Base-by-base conservation (phyloP, 2,113 vertebrate genomes). In the Hydrolagus affinis region DNA sequence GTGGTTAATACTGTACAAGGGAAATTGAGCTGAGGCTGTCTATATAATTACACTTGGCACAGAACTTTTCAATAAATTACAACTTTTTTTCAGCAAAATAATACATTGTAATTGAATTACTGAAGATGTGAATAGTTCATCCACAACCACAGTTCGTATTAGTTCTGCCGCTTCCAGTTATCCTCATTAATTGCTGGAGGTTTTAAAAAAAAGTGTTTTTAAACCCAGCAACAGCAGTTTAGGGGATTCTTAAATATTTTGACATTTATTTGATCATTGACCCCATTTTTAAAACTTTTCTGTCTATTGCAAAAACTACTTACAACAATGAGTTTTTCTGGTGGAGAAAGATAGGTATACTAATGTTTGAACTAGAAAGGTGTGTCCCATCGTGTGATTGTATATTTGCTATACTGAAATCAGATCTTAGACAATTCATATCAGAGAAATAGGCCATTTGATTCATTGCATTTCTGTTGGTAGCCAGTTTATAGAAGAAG, bases 121-220 rank as follows among this genome's bases (percentile, higher is more conserved):
- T 89, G 91, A 86, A 89, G 92, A 88, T 91, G 88, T 91, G 91
- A 92, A 89, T 91, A 78, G 32, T 74, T 90, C 92, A 91, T 90
- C 88, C 91, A 90, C 89, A n/a, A 88, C 91, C 91, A 91, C 88
- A 90, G 92, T 93, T 92, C 89, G 87, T 88, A 87, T 90, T 89
- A 87, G 72, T 90, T 89, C 89, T 91, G 89, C 90, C 89, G 93
- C 90, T 91, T 91, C 89, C 91, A 91, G 92, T 93, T 91, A 90
- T 92, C 89, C 89, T 90, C 90, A 92, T 89, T 92, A 93, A 92
- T 91, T 90, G 77, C 88, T 89, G 86, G 89, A 86, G 90, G 89
- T 89, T 88, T 90, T 88, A 92, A 91, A 90, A 89, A 88, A 90
- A 91, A 88, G 86, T 87, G 72, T 44, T 86, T 69, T 90, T 87